Evolutionary conservation across 2,113 vertebrate species (phyloP), one percentile per base, ranked within the genome.

Genomic region (Etia nguti): DNA sequence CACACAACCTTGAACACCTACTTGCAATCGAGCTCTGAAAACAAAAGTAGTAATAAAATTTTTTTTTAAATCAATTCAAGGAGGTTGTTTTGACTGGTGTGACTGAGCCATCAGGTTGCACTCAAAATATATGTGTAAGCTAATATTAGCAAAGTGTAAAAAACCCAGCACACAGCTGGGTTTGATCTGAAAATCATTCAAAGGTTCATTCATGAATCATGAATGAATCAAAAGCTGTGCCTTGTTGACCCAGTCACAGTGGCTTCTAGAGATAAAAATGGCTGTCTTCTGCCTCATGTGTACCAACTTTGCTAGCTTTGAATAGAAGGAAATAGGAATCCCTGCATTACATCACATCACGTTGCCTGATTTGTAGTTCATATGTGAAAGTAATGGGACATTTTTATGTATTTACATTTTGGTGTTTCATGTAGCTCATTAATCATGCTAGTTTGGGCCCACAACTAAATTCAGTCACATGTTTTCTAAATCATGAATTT

Each of bases 401-500:
- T 68, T 68, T 3, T 68, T 22, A 13, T 38, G 34, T 68, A n/a
- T 38, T 38, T 38, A 6, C 20, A 41, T 41, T 70, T 24, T 70
- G 36, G 38, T 70, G 1, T 43, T 41, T 70, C 3, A 73, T 73
- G 65, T 0, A 3, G 41, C n/a, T 26, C 38, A 26, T 73, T 46
- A 73, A 10, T 43, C 22, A 73, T 10, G 68, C 5, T 46, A 16
- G 13, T 73, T 22, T 41, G 20, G 34, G 34, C 2, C 34, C 31
- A 38, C 34, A 38, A 68, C 34, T 38, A 38, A 38, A 38, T 38
- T 13, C 20, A 68, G 18, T 2, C 62, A 68, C 0, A 1, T 46
- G 43, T 68, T n/a, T 36, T 68, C 11, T 0, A 65, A 41, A 41
- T 41, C 4, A n/a, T n/a, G 4, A 0, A n/a, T n/a, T 22, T n/a